phyloP scores from a whole-genome alignment of 2,797 vertebrate species.

The Rhinoraja longicauda region DNA sequence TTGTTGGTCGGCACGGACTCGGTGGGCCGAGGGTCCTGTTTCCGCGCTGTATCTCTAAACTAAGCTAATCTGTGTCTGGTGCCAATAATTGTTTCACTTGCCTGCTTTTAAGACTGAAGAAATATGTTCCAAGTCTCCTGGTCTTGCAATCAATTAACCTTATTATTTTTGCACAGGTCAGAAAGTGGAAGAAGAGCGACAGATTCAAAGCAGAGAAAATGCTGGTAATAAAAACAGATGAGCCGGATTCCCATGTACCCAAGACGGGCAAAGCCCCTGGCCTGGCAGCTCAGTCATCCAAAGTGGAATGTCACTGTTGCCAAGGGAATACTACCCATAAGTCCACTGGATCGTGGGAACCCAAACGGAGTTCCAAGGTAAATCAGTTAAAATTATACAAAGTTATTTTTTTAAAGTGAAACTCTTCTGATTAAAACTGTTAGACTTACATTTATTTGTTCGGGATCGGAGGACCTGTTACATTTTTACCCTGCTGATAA shows the following conservation, averaged over 20 bases:
- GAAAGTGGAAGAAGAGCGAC: constrained; percentile 32
- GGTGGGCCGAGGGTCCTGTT: no score
- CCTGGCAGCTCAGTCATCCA: not conserved
- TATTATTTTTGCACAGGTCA: not conserved
- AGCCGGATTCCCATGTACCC: not conserved
- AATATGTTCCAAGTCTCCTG: no score
- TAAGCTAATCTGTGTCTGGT: not conserved
- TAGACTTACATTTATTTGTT: not conserved
- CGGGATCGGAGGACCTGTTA: no score
- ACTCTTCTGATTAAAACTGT: not conserved
- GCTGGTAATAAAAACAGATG: not conserved
- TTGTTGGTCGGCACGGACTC: no score
- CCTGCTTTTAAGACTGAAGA: not conserved
- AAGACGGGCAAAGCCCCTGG: not conserved
- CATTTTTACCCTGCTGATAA: not conserved
- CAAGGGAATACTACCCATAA: not conserved
- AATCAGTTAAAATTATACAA: not conserved
- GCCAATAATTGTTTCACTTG: not conserved
- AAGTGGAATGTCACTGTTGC: constrained; percentile 23
- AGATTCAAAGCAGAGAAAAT: not conserved
- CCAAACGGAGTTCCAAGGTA: constrained; percentile 14
- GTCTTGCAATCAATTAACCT: not conserved
- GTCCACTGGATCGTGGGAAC: not conserved
- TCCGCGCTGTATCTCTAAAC: no score
- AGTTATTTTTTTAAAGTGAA: not conserved